Evolutionary conservation across 2,888 invertebrate genomes (phyloP).

Genomic region (Temnothorax rugatulus): DNA sequence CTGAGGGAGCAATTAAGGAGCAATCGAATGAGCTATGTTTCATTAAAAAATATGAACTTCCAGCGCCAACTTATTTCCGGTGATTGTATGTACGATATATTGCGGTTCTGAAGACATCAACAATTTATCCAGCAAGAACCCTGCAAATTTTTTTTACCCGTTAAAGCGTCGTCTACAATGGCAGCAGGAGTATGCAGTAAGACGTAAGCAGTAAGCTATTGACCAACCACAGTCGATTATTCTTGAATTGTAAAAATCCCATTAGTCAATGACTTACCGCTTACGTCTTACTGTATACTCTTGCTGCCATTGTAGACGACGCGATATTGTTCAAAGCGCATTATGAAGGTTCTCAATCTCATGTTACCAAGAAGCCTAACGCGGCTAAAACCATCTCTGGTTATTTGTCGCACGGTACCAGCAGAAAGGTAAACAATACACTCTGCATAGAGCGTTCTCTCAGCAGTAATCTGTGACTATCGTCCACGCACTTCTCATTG

Average conservation of each 20-base stretch:
- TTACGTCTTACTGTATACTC: too few species aligned
- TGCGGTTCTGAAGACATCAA: not conserved
- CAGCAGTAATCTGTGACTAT: not conserved
- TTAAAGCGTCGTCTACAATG: too few species aligned
- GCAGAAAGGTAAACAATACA: constrained; percentile 58
- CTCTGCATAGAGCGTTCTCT: not conserved
- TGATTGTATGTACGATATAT: not conserved
- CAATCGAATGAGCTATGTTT: too few species aligned
- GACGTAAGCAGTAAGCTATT: too few species aligned
- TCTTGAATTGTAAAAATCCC: too few species aligned
- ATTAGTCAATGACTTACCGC: too few species aligned
- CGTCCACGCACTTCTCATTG: not conserved
- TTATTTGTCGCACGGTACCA: constrained; percentile 90
- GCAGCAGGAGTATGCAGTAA: too few species aligned
- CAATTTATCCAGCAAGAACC: not conserved
- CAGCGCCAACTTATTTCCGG: too few species aligned
- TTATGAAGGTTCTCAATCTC: constrained; percentile 95
- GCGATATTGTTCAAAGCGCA: constrained; percentile 20
- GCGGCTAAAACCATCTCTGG: constrained; percentile 98
- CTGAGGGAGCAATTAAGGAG: too few species aligned
- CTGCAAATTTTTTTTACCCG: not conserved
- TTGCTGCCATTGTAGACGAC: too few species aligned
- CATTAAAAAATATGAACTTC: too few species aligned
- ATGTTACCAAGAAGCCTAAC: constrained; percentile 99
- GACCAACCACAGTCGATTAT: too few species aligned